A percentile compares a stretch with the other conserved stretches of the same genome.
Conservation (phyloP, 2,113 vertebrate species). For the Istiophorus platypterus region DNA sequence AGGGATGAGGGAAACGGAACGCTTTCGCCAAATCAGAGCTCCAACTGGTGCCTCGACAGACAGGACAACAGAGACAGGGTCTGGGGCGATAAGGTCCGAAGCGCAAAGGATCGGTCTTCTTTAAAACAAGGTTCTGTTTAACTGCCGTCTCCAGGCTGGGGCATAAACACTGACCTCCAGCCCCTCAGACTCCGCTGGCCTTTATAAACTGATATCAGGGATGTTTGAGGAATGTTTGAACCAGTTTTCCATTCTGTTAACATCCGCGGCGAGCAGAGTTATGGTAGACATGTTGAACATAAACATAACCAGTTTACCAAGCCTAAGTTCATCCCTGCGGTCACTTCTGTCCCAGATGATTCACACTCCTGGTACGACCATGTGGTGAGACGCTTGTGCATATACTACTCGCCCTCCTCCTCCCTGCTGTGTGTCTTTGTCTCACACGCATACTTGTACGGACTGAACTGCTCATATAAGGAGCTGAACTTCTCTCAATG, state of each 20-base stretch:
- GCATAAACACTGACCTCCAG: background rate
- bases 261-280: background rate
- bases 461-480: slow-evolving; percentile 85
- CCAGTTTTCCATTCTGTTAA: background rate
- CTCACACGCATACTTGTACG: slow-evolving; percentile 51
- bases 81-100: background rate
- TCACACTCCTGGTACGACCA: slow-evolving; percentile 74
- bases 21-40: background rate
- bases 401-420: slow-evolving; percentile 48
- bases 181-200: background rate
- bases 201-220: background rate
- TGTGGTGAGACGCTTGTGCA: slow-evolving; percentile 63
- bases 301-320: slow-evolving; percentile 5
- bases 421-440: slow-evolving; percentile 36
- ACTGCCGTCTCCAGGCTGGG: background rate
- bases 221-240: background rate
- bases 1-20: background rate
- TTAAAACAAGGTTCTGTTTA: slow-evolving; percentile 4
- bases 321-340: slow-evolving; percentile 22
- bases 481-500: slow-evolving; percentile 82
- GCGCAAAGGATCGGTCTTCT: background rate
- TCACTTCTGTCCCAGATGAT: slow-evolving; percentile 67
- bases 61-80: background rate
- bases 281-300: background rate
- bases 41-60: background rate